Conservation (phyloP, 30 jellyfish, hydroid and myxozoan genomes). For the Pseudorhiza aurosa region DNA sequence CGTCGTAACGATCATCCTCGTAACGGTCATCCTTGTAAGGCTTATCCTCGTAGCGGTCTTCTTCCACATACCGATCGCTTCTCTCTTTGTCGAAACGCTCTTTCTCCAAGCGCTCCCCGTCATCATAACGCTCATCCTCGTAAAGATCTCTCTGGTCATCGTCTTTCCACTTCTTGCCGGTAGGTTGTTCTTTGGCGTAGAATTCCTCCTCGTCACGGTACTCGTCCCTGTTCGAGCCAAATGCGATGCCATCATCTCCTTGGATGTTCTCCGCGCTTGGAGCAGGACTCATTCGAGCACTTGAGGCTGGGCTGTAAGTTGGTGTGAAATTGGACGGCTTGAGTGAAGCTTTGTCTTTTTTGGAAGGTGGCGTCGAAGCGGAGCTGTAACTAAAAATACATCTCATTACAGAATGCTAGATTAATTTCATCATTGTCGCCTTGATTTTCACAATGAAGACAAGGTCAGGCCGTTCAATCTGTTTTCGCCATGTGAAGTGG, state of each 20-base stretch:
- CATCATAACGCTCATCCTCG: conserved; percentile 1
- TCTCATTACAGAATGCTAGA: too few relatives aligned
- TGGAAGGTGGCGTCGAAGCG: conserved; percentile 24
- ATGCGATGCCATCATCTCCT: background rate
- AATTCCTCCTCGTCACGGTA: conserved; percentile 12
- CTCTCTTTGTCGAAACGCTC: conserved; percentile 13
- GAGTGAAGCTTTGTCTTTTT: conserved; percentile 11
- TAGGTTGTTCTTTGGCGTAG: background rate
- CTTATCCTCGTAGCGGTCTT: conserved; percentile 4
- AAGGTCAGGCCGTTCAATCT: too few relatives aligned
- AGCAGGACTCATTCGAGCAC: conserved; percentile 53
- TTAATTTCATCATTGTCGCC: too few relatives aligned
- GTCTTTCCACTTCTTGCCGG: background rate
- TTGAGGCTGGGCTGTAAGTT: conserved; percentile 49
- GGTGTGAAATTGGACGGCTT: conserved; percentile 16
- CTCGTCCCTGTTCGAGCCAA: background rate
- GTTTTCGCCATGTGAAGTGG: too few relatives aligned
- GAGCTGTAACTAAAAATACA: conserved; percentile 18
- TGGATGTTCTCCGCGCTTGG: conserved; percentile 26
- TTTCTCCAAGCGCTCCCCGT: conserved; percentile 2
- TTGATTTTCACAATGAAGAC: too few relatives aligned
- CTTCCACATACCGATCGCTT: background rate
- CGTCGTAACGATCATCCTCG: conserved; percentile 8
- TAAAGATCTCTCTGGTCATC: background rate
- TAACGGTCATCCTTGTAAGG: conserved; percentile 3